Conservation (phyloP, 2,888 invertebrate species). For the Megamerina dolium region DNA sequence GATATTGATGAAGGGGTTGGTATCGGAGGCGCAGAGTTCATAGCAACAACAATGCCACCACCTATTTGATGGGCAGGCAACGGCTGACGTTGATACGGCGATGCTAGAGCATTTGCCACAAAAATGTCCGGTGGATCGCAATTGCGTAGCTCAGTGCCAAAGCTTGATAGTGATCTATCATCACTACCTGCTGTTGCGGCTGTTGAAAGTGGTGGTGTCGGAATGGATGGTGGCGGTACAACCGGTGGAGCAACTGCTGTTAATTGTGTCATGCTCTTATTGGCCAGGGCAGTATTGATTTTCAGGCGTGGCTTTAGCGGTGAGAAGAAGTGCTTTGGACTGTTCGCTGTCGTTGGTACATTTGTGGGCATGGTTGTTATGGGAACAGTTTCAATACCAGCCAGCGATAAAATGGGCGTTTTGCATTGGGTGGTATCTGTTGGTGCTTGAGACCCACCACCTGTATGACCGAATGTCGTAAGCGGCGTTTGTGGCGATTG, state of each 20-base stretch:
- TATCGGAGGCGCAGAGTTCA: constrained; percentile 17
- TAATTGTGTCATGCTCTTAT: constrained; percentile 21
- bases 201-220: constrained; percentile 12
- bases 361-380: constrained; percentile 36
- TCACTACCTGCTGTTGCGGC: neutral
- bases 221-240: constrained; percentile 17
- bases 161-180: no score
- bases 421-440: neutral
- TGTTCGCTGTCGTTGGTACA: constrained; percentile 9
- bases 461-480: constrained; percentile 37
- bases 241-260: constrained; percentile 21
- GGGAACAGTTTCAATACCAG: constrained; percentile 33
- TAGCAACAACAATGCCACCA: neutral
- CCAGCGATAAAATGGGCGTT: constrained; percentile 1
- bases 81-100: constrained; percentile 34
- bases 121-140: constrained; percentile 45
- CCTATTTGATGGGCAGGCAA: constrained; percentile 16
- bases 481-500: constrained; percentile 15
- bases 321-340: constrained; percentile 51
- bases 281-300: constrained; percentile 40
- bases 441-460: constrained; percentile 21
- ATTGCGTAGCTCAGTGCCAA: constrained; percentile 15
- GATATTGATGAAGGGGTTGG: constrained; percentile 23
- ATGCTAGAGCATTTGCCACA: constrained; percentile 43
- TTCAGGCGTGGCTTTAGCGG: constrained; percentile 47